Evolutionary conservation across 92 coral and sea anemone species (phyloP), one percentile per base, ranked within the genome.

Genomic region (Parazoanthus swiftii): DNA sequence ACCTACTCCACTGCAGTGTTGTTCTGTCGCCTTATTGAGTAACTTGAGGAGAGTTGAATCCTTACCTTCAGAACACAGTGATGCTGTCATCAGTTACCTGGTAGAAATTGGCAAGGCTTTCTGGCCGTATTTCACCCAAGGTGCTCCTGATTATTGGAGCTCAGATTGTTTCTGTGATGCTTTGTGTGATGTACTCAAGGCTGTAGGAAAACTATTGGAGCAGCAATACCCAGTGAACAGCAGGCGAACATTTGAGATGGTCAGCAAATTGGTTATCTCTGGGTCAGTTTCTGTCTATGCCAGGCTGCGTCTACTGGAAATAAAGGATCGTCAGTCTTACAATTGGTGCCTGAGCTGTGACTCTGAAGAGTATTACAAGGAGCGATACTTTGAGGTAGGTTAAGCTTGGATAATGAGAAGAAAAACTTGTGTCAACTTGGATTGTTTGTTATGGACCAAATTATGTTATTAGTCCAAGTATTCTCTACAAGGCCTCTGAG

Each of bases 111-210:
- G 90, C 8, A 92, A 89, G 71, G 94, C 94, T 37, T 92, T 92
- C 78, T 92, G 94, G 94, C 92, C 94, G 6, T 92, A 92, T 86
- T 92, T 92, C 77, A 77, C 88, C 59, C 92, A 85, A 0, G 90
- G 85, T 23, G 86, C 91, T 29, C 91, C 86, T 23, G 67, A 25
- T 43, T 72, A 81, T 29, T 90, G 92, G 92, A 79, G 36, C 43
- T 81, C 80, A 15, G 77, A 89, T 39, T 11, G 21, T 38, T 88
- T 92, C 42, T 82, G 85, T 56, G 94, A 92, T 86, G 90, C 92
- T 11, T 65, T 92, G 18, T 92, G 92, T 82, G 94, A 92, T 77
- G 86, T 92, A 25, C 88, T 92, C 18, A 79, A 84, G 70, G 25
- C 92, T 16, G 86, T 89, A 33, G 94, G 94, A n/a, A 63, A 77